These are phyloP conservation scores for Coelinius sp. DNA, from an alignment of 2,888 invertebrate genomes.

Conservation along the genomic window DNA sequence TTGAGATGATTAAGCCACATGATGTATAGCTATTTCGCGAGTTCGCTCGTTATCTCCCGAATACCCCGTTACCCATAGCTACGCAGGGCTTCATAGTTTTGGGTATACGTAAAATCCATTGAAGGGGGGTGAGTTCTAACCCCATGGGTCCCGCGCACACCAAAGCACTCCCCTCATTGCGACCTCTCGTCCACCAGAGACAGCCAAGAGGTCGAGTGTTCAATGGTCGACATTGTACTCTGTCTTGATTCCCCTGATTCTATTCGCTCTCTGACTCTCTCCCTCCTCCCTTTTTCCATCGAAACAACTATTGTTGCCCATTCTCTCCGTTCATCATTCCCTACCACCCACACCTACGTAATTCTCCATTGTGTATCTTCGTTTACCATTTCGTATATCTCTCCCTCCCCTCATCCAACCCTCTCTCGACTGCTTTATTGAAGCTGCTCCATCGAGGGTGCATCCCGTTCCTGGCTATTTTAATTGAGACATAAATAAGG, in stretches of 20 bases:
- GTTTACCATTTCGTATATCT: background rate
- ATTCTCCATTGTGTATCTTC: background rate
- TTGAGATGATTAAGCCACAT: conserved; percentile 70
- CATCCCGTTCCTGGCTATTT: conserved; percentile 70
- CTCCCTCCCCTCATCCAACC: conserved; percentile 41
- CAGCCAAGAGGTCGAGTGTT: conserved; percentile 63
- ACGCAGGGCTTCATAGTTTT: conserved; percentile 64
- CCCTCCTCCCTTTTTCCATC: background rate
- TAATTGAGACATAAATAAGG: conserved; percentile 72
- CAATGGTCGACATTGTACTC: conserved; percentile 26
- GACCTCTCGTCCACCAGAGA: conserved; percentile 45
- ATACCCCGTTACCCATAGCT: conserved; percentile 53
- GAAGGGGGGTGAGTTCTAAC: conserved; percentile 36
- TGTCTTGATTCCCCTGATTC: conserved; percentile 28
- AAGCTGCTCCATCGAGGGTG: conserved; percentile 71
- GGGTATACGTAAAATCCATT: conserved; percentile 54
- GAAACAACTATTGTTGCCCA: conserved; percentile 8
- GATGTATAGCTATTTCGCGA: conserved; percentile 71
- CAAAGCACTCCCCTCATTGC: too few species aligned
- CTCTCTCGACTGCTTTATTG: conserved; percentile 68
- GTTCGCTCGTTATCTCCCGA: conserved; percentile 71
- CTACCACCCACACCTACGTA: conserved; percentile 5
- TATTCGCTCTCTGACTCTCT: conserved; percentile 9
- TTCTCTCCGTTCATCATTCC: conserved; percentile 1
- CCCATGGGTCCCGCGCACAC: conserved; percentile 37